Evolutionary conservation across 2,113 vertebrate genomes (phyloP), one percentile per base, ranked within the genome.

Genomic region (Chascanopsetta lugubris): DNA sequence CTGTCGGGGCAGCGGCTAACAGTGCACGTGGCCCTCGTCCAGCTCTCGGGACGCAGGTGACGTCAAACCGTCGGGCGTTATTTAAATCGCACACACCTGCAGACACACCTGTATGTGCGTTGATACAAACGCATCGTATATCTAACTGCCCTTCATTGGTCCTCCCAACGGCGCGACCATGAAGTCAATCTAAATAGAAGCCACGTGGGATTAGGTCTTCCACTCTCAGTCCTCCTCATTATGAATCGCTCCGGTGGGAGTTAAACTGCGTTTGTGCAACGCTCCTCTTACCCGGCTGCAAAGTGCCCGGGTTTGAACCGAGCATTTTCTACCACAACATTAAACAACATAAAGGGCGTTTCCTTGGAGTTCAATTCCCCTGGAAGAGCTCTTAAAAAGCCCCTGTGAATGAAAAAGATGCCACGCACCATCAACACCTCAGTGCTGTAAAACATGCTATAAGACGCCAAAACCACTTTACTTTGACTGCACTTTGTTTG

Each of bases 1-100:
- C 89, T 92, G 90, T 83, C 69, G 22, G 84, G 77, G 79, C 79
- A 62, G 79, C 58, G 53, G 71, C 83, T 77, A 89, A 87, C 89
- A 82, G 84, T 29, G 36, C 63, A 36, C 27, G 64, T 88, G 90
- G 91, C 84, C 82, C 75, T 57, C 64, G 32, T 88, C 89, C 87
- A 88, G 76, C 74, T 71, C 89, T 79, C 79, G 58, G 87, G 82
- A 89, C 56, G 65, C 75, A 80, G 86, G 79, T 90, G 73, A 77
- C 72, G 87, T 84, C 84, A 83, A 90, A 83, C 83, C 89, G 90
- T 91, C 85, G 84, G 51, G 69, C 83, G 80, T 91, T 88, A 85
- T 85, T 90, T 88, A 89, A n/a, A 91, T 81, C 68, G 79, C 80
- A 61, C 45, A 54, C 76, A 83, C 71, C 79, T 84, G 85, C 79